phyloP scores from a whole-genome alignment of 2,797 vertebrate species.

The Sternotherus odoratus region DNA sequence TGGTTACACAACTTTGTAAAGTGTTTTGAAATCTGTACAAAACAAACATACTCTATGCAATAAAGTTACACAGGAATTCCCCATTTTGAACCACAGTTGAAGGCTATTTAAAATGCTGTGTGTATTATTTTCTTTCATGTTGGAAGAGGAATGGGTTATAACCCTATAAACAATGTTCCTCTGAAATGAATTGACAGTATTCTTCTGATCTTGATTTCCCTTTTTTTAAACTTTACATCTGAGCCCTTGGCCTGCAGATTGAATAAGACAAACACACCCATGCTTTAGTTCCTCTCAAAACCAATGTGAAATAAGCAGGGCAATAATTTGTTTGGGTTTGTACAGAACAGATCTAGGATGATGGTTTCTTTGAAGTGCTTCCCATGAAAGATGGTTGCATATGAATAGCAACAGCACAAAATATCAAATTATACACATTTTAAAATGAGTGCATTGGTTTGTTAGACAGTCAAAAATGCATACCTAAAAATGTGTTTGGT shows the following conservation, averaged over 20 bases:
- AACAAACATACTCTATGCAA: not conserved
- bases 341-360: slow-evolving; percentile 45
- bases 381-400: slow-evolving; percentile 57
- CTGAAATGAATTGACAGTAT: not conserved
- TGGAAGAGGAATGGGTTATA: not conserved
- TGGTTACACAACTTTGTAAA: not conserved
- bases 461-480: slow-evolving; percentile 70
- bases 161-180: not conserved
- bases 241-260: slow-evolving; percentile 80
- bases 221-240: slow-evolving; percentile 22
- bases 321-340: slow-evolving; percentile 72
- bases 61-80: fast-evolving
- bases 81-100: not conserved
- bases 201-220: not conserved
- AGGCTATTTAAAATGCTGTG: not conserved
- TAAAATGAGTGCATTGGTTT: slow-evolving; percentile 70
- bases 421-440: slow-evolving; percentile 71
- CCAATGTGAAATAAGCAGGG: slow-evolving; percentile 80
- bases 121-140: not conserved
- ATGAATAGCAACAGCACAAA: slow-evolving; percentile 69
- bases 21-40: not conserved
- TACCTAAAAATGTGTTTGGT: slow-evolving; percentile 71
- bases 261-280: slow-evolving; percentile 85
- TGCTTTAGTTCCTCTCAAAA: slow-evolving; percentile 85
- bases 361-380: slow-evolving; percentile 70